phyloP scores from a whole-genome alignment of 2,888 invertebrate species.

The Erebia aethiops region DNA sequence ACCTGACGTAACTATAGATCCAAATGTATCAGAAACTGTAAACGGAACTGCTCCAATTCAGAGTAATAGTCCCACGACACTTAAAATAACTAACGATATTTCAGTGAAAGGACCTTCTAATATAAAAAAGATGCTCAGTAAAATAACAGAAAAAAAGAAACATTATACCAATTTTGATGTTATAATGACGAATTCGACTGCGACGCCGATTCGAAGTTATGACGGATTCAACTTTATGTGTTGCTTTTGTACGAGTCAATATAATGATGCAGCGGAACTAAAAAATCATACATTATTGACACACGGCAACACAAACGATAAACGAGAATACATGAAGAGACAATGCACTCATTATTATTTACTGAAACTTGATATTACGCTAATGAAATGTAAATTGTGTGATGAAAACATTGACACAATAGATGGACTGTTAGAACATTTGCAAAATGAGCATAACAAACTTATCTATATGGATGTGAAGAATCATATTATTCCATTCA shows the following conservation, averaged over 20 bases:
- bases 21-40: background rate
- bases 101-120: background rate
- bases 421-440: slow-evolving; percentile 3
- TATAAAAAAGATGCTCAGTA: background rate
- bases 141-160: background rate
- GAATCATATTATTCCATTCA: slow-evolving; percentile 46
- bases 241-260: slow-evolving; percentile 13
- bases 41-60: background rate
- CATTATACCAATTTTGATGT: slow-evolving; percentile 5
- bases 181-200: background rate
- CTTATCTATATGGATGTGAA: background rate
- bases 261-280: background rate
- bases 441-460: background rate
- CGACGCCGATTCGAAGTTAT: slow-evolving; percentile 10
- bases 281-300: background rate
- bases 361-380: slow-evolving; percentile 12
- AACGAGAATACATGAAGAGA: slow-evolving; percentile 1
- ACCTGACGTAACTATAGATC: background rate
- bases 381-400: slow-evolving; percentile 9
- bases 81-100: background rate
- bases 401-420: background rate
- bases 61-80: background rate
- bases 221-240: background rate
- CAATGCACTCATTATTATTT: background rate
- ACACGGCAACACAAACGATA: slow-evolving; percentile 2